Evolutionary conservation across 2,113 vertebrate genomes (phyloP).

Genomic region (Scomber scombrus): DNA sequence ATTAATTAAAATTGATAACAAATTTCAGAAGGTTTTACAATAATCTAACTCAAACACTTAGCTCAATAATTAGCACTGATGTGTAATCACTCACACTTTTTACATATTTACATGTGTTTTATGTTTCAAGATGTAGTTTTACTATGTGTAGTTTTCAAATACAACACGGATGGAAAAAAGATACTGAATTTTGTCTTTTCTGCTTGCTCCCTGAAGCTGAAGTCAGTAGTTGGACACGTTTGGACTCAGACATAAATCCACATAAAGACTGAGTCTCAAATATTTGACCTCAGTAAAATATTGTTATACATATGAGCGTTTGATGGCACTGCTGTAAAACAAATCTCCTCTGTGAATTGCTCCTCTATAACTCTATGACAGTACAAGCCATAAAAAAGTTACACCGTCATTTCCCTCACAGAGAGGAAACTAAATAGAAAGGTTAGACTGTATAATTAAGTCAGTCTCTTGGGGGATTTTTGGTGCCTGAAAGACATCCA

Average conservation of each 20-base stretch:
- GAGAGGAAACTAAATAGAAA: constrained; percentile 28
- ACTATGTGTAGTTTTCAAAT: too few relatives aligned
- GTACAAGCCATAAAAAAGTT: constrained; percentile 26
- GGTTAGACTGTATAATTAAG: constrained; percentile 30
- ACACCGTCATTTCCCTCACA: constrained; percentile 2
- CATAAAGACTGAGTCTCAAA: neutral
- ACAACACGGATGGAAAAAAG: too few relatives aligned
- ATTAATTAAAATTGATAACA: too few relatives aligned
- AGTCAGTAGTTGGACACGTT: neutral
- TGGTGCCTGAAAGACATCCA: constrained; percentile 18
- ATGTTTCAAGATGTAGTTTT: too few relatives aligned
- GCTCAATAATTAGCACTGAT: too few relatives aligned
- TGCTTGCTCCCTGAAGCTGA: neutral
- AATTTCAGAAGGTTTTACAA: too few relatives aligned
- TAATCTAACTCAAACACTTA: too few relatives aligned
- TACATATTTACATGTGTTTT: too few relatives aligned
- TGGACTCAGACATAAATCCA: neutral
- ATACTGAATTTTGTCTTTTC: too few relatives aligned
- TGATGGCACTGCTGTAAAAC: constrained; percentile 25
- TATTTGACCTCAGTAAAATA: neutral
- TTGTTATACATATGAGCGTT: neutral
- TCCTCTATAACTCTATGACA: constrained; percentile 11
- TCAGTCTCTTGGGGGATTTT: constrained; percentile 24
- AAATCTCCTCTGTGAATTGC: constrained; percentile 4
- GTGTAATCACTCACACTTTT: too few relatives aligned